Evolutionary conservation across 2,888 invertebrate species (phyloP).

Genomic region (Limnephilus marmoratus): DNA sequence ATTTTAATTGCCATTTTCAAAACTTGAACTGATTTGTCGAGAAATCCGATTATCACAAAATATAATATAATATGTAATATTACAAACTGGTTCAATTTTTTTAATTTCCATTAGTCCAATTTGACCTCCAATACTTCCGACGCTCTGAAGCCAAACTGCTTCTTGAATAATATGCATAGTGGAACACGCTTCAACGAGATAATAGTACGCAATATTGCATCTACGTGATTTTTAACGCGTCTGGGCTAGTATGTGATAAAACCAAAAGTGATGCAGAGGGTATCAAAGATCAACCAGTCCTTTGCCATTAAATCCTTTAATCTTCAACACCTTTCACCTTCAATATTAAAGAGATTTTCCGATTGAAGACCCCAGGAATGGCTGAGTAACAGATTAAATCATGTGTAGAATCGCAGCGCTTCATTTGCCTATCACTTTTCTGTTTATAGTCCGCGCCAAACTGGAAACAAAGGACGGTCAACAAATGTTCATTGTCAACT

Average conservation of each 20-base stretch:
- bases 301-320: neutral
- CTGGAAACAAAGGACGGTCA: constrained; percentile 64
- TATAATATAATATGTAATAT: too few species aligned
- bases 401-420: constrained; percentile 3
- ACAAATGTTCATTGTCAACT: constrained; percentile 65
- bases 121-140: too few species aligned
- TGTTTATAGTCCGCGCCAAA: constrained; percentile 40
- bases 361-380: neutral
- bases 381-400: neutral
- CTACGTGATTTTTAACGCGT: neutral
- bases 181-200: too few species aligned
- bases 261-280: neutral
- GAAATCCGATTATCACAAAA: too few species aligned
- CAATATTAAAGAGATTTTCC: neutral
- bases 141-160: too few species aligned
- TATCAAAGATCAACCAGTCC: neutral
- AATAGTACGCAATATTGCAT: neutral
- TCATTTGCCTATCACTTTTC: constrained; percentile 37
- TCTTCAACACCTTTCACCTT: neutral
- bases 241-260: neutral
- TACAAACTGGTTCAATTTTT: too few species aligned
- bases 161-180: too few species aligned
- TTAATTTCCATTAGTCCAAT: too few species aligned
- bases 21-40: too few species aligned
- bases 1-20: too few species aligned